These are phyloP conservation scores for Drosophila pruinosa DNA, from an alignment of 1,140 invertebrate genomes.

Conservation along the genomic window DNA sequence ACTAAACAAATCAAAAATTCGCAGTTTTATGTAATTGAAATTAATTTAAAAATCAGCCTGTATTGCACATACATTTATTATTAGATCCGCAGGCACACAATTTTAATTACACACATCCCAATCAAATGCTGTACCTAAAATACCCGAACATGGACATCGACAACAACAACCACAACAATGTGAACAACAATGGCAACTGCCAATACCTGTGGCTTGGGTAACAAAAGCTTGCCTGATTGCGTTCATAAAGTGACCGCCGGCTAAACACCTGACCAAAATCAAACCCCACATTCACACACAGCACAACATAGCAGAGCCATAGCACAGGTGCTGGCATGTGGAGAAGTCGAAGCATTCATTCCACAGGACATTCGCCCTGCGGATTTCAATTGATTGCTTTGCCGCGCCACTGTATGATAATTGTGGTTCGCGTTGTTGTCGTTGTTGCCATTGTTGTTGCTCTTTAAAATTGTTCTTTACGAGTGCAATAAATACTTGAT, in stretches of 20 bases:
- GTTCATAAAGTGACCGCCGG: constrained; percentile 46
- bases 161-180: constrained; percentile 27
- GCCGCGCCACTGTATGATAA: constrained; percentile 6
- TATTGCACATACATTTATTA: constrained; percentile 46
- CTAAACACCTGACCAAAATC: constrained; percentile 64
- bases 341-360: not conserved
- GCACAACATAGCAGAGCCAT: no score
- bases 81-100: constrained; percentile 47
- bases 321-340: not conserved
- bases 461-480: constrained; percentile 7
- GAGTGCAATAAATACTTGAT: not conserved
- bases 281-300: constrained; percentile 12
- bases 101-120: constrained; percentile 66
- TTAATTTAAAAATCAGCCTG: constrained; percentile 51
- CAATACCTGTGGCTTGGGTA: constrained; percentile 25
- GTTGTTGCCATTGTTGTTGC: not conserved
- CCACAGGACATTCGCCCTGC: constrained; percentile 44
- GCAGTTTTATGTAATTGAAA: constrained; percentile 44
- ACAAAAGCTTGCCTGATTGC: constrained; percentile 68
- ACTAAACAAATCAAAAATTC: constrained; percentile 8
- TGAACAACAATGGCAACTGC: constrained; percentile 41
- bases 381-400: constrained; percentile 63
- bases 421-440: not conserved
- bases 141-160: constrained; percentile 35
- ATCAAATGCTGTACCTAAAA: constrained; percentile 33